Evolutionary conservation across 2,797 vertebrate genomes (phyloP), one percentile per base, ranked within the genome.

Genomic region (Chelmon rostratus): DNA sequence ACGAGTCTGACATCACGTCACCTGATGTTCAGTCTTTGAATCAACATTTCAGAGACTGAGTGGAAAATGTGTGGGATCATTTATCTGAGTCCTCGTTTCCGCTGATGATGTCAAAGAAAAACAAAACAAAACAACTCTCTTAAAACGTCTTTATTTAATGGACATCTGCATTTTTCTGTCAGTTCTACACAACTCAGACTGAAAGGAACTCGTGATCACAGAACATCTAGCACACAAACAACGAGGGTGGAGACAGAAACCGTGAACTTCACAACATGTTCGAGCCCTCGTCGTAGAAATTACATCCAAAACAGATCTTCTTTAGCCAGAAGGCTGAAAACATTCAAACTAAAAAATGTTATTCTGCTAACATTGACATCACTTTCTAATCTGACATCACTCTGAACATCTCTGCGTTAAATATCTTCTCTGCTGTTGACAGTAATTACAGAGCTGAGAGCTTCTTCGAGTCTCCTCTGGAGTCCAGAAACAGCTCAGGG

Each of bases 81-180:
- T n/a, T n/a, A n/a, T n/a, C n/a, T n/a, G n/a, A n/a, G n/a, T n/a
- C n/a, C n/a, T n/a, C n/a, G n/a, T n/a, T n/a, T n/a, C n/a, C n/a
- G n/a, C n/a, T n/a, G n/a, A n/a, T n/a, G n/a, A n/a, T n/a, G n/a
- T n/a, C n/a, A 49, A 67, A 18, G 2, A 49, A 54, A 66, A 61
- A 47, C 31, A 46, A 15, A 57, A 73, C 46, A 38, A 53, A 73
- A 42, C 37, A 46, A 53, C 5, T 73, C 5, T 73, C 68, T 85
- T 81, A 72, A 89, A 89, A 85, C 86, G 83, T 59, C 73, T 94
- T 93, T 91, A 94, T 82, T 93, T 81, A 79, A 92, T 88, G 82
- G 86, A 89, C 86, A 86, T 75, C 64, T 82, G 85, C 87, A 89
- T 61, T 73, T 82, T 44, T 25, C 38, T 42, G 59, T 73, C 70